A percentile compares a stretch with the other conserved stretches of the same genome.
These are phyloP conservation scores for Podargus strigoides DNA, from an alignment of 2,797 vertebrate species.

Conservation along the genomic window DNA sequence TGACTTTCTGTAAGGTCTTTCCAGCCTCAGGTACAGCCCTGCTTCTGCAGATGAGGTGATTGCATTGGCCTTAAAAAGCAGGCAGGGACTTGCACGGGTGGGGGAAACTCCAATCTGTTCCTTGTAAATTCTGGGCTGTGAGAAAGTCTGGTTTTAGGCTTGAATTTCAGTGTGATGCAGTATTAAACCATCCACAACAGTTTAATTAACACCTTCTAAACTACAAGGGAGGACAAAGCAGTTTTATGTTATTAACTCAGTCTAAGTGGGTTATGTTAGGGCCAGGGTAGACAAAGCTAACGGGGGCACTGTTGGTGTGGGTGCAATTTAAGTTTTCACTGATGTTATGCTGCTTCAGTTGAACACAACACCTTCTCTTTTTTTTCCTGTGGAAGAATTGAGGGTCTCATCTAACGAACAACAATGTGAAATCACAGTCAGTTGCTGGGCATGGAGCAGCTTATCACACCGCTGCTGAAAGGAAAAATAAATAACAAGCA, in stretches of 20 bases:
- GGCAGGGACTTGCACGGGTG: neutral
- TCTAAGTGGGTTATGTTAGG: neutral
- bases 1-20: neutral
- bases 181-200: neutral
- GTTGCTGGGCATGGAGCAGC: neutral
- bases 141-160: neutral
- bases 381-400: neutral
- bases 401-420: neutral
- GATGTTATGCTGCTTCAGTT: neutral
- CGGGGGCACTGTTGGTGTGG: neutral
- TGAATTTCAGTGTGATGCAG: neutral
- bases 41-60: neutral
- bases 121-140: neutral
- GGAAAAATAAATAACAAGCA: neutral
- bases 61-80: accelerated
- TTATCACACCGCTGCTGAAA: neutral
- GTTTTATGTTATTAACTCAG: neutral
- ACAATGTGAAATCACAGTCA: neutral
- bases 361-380: neutral
- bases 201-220: neutral
- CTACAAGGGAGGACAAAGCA: neutral
- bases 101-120: neutral
- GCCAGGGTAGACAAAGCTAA: neutral
- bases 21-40: neutral
- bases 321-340: neutral